These are phyloP conservation scores for Aldabrachelys gigantea DNA, from an alignment of 2,113 vertebrate species.

Conservation along the genomic window DNA sequence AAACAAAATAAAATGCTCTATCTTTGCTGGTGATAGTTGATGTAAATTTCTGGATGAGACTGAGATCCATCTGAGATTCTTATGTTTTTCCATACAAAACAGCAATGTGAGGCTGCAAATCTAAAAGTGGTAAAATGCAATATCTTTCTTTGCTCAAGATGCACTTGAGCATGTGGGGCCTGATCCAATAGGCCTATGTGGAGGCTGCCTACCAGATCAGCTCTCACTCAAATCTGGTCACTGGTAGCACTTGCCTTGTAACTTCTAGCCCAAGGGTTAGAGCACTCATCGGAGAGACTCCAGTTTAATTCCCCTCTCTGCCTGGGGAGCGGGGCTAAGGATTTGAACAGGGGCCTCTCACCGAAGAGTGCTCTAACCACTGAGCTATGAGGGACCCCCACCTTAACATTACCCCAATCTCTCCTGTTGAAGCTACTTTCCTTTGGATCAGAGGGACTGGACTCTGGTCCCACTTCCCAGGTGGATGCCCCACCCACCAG, in stretches of 20 bases:
- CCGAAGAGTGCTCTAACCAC: background rate
- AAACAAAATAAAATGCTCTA: background rate
- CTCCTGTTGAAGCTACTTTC: background rate
- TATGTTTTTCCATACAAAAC: background rate
- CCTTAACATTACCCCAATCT: background rate
- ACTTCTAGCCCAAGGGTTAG: too few relatives aligned
- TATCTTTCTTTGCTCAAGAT: slow-evolving; percentile 6
- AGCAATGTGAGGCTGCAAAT: slow-evolving; percentile 31
- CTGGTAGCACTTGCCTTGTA: too few relatives aligned
- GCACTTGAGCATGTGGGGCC: background rate
- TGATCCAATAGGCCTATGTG: too few relatives aligned
- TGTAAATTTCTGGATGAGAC: background rate
- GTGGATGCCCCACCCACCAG: background rate
- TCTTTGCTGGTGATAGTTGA: background rate
- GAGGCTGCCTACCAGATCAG: too few relatives aligned
- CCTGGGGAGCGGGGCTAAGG: background rate
- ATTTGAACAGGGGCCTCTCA: background rate
- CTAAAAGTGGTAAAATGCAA: slow-evolving; percentile 13
- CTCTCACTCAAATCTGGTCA: too few relatives aligned
- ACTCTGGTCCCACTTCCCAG: background rate
- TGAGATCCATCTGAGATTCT: background rate
- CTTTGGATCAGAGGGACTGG: background rate
- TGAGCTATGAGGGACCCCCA: background rate
- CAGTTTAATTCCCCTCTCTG: background rate
- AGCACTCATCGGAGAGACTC: too few relatives aligned